phyloP scores from a whole-genome alignment of 2,797 vertebrate species.

The Gobio occitaniae region DNA sequence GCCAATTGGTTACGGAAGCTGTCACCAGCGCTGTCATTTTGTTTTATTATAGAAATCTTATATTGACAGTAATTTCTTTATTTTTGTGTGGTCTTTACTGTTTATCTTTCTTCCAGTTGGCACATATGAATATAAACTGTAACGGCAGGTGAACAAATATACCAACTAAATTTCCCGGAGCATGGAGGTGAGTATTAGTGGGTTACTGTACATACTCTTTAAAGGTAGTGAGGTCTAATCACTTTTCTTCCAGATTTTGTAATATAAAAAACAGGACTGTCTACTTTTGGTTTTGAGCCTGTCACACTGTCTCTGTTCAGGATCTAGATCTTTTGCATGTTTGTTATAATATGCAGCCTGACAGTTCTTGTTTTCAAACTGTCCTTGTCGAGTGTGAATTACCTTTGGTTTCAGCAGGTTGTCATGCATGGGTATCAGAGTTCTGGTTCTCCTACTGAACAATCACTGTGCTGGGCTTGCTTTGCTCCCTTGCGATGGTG shows the following conservation, averaged over 20 bases:
- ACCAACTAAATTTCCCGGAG: too few species aligned
- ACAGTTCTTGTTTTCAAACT: neutral
- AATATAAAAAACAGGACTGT: neutral
- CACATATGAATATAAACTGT: too few species aligned
- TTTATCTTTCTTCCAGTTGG: too few species aligned
- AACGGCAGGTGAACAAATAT: too few species aligned
- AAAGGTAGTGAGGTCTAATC: neutral
- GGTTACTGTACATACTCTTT: neutral
- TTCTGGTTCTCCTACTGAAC: conserved; percentile 38
- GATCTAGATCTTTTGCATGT: neutral
- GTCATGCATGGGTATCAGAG: conserved; percentile 1
- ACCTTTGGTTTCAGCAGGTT: conserved; percentile 27
- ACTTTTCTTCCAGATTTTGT: neutral
- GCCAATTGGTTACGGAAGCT: too few species aligned
- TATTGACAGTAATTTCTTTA: too few species aligned
- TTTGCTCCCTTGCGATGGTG: conserved; percentile 36
- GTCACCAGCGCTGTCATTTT: too few species aligned
- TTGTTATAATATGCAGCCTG: conserved; percentile 30
- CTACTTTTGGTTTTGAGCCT: neutral
- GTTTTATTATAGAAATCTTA: too few species aligned
- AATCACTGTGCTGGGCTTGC: conserved; percentile 43
- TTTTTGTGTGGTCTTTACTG: neutral
- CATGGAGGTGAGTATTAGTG: too few species aligned
- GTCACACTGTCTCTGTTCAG: neutral
- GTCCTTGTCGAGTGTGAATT: conserved; percentile 7